Base-by-base conservation (phyloP, 2,113 vertebrate species). In the Larimichthys polyactis region DNA sequence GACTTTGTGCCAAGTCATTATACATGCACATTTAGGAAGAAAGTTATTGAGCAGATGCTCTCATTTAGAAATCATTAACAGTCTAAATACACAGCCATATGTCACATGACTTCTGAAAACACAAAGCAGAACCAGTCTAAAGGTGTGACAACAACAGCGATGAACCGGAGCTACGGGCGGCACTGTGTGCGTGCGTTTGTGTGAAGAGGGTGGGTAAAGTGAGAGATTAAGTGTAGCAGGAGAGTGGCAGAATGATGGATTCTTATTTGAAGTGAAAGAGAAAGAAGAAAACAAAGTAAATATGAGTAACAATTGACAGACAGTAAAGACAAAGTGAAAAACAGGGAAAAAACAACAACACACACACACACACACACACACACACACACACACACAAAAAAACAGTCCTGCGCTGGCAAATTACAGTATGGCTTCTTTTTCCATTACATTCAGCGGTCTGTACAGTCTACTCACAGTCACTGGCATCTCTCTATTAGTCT, bases 1-100 rank as follows among this genome's bases (percentile, higher is more conserved):
- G 71, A 69, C 68, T 63, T 81, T 81, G 54, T 3, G 76, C 67
- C 48, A 67, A 63, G 71, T 78, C 62, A 88, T 91, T 90, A 77
- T 70, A 66, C 76, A 84, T 67, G 82, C 74, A 78, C 68, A 66
- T 75, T 65, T 75, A 82, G 54, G 66, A 54, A 77, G 67, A 32
- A 63, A 78, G 70, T 73, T 60, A 55, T 71, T 11, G 8, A 75
- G 74, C 81, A 89, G 85, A 81, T 80, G 83, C 54, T 85, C 75
- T 64, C 36, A 17, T 72, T 85, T 51, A 75, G 11, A 72, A 72
- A 79, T 77, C 49, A 82, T 78, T 81, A 68, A 77, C 80, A 74
- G 40, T 81, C 63, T 68, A 73, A 85, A 79, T 55, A 68, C 36
- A 48, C 69, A 17, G 69, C 3, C 49, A 22, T 3, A 5, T 67